phyloP scores from a whole-genome alignment of 2,113 vertebrate species.

The Tragelaphus buxtoni region DNA sequence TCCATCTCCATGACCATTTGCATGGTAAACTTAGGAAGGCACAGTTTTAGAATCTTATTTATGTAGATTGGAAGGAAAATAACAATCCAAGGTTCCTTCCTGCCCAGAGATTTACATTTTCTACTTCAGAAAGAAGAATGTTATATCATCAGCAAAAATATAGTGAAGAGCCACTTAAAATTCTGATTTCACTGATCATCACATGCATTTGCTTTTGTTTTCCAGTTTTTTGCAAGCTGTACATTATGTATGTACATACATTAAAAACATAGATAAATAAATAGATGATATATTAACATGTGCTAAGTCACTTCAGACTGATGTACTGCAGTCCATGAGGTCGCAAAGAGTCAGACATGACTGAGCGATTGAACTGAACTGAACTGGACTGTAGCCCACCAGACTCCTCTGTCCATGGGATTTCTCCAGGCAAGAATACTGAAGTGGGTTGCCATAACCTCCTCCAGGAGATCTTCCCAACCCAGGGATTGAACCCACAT shows the following conservation, averaged over 20 bases:
- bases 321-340: not conserved
- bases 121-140: slow-evolving; percentile 3
- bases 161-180: not conserved
- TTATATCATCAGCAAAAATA: not conserved
- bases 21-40: not conserved
- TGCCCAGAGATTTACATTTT: not conserved
- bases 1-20: not conserved
- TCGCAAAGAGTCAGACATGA: not conserved
- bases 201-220: not conserved
- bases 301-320: not conserved
- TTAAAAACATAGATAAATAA: not conserved
- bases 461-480: not conserved
- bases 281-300: not conserved
- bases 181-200: not conserved
- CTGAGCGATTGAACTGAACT: not conserved
- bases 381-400: not conserved
- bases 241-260: not conserved
- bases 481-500: rapidly evolving
- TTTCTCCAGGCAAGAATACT: not conserved
- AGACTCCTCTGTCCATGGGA: not conserved
- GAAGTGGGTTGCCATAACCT: not conserved
- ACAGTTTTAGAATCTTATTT: not conserved
- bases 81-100: not conserved
- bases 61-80: not conserved
- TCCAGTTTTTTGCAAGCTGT: not conserved